Evolutionary conservation across 2,797 vertebrate genomes (phyloP), one percentile per base, ranked within the genome.

Genomic region (Clarias laeviceps): DNA sequence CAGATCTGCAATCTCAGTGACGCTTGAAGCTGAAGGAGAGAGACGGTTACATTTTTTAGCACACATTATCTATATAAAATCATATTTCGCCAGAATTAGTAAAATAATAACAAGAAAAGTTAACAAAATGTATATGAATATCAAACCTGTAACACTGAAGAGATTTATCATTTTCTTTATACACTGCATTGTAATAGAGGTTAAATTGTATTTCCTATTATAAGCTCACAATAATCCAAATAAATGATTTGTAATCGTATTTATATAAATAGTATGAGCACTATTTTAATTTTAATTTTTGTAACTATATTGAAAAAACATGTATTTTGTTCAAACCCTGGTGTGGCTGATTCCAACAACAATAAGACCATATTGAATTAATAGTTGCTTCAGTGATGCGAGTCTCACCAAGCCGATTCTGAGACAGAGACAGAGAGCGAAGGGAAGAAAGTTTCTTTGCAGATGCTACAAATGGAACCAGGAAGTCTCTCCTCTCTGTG

Each of bases 401-500:
- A 22, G 12, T 69, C 90, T 1, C 89, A 99, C 98, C 96, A 0
- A 99, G 95, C 5, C 97, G 96, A 86, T 98, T 99, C 86, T 96
- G 96, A 22, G 96, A 94, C 89, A 99, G 91, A 70, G 93, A 95
- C 56, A 99, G 95, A 45, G 93, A 96, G 89, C 92, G 96, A 80
- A 99, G 91, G 2, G 95, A 95, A 7, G 94, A 88, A 61, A 96
- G 94, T 40, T 87, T 90, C 91, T 94, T 97, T 88, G 97, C 90
- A 82, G 94, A 92, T 12, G 86, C 91, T 84, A 97, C 95, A 89
- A 99, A 93, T 89, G 95, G 93, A 4, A 90, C 88, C 73, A 98
- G 88, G 91, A 95, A 94, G 69, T 95, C 94, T 37, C 92, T 90
- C 76, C 91, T 92, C 61, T 91, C 61, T 1, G 90, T 91, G 59